Evolutionary conservation across 2,797 vertebrate genomes (phyloP).

Genomic region (Manis javanica): DNA sequence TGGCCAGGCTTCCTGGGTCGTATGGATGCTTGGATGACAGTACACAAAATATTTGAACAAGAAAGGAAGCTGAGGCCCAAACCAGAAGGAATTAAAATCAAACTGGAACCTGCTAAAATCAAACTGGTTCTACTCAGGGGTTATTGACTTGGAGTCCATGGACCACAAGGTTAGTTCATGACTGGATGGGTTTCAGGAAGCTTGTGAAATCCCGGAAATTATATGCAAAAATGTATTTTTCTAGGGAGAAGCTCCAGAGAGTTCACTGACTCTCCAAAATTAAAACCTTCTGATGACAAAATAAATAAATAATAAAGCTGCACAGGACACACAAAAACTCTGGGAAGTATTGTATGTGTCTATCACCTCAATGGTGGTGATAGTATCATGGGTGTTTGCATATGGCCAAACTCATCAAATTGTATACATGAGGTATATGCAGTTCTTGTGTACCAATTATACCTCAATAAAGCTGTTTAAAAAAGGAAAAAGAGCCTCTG

Average conservation of each 20-base stretch:
- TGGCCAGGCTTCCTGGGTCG: not conserved
- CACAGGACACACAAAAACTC: not conserved
- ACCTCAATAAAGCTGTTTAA: not conserved
- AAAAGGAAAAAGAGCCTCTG: not conserved
- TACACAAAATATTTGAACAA: not conserved
- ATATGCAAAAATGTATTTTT: not conserved
- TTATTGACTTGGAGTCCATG: not conserved
- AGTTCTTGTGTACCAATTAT: not conserved
- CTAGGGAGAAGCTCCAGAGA: not conserved
- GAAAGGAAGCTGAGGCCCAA: not conserved
- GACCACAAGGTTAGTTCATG: not conserved
- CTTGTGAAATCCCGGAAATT: not conserved
- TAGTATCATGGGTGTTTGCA: not conserved
- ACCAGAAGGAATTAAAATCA: constrained; percentile 32
- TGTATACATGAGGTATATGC: not conserved
- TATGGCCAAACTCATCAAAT: not conserved
- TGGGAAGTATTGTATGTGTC: not conserved
- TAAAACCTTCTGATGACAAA: not conserved
- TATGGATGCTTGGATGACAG: not conserved
- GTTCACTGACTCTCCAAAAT: not conserved
- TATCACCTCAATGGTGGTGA: not conserved
- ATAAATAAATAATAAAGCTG: not conserved
- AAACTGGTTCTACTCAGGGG: not conserved
- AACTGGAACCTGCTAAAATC: not conserved
- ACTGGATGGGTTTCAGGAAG: not conserved